Conservation (phyloP, 2,888 invertebrate species). For the Disparrhopalites patrizii region DNA sequence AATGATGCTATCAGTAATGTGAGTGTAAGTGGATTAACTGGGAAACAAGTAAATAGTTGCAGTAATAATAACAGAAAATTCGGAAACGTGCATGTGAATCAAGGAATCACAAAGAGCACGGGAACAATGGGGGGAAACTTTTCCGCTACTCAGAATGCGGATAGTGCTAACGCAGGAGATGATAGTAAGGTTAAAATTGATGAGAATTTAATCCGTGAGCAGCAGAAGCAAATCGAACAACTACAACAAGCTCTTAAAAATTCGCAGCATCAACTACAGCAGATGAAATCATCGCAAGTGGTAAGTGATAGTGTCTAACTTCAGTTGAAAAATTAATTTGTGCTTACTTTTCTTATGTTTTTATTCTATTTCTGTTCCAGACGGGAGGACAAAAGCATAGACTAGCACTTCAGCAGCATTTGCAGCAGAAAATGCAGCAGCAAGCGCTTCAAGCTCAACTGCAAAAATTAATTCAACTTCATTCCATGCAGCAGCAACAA, state of each 20-base stretch:
- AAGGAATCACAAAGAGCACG: constrained; percentile 13
- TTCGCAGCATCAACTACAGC: constrained; percentile 70
- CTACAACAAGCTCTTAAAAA: constrained; percentile 74
- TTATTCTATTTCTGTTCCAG: constrained; percentile 15
- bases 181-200: constrained; percentile 49
- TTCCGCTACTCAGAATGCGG: constrained; percentile 3
- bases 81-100: constrained; percentile 6
- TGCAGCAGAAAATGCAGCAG: constrained; percentile 68
- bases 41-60: not conserved
- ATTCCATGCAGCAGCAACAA: constrained; percentile 52
- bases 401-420: constrained; percentile 60
- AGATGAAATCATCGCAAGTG: constrained; percentile 39
- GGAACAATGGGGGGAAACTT: constrained; percentile 5
- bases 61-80: constrained; percentile 4
- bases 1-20: not conserved
- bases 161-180: not conserved
- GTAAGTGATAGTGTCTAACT: too few relatives aligned
- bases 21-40: not conserved
- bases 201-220: constrained; percentile 76
- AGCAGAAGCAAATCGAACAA: constrained; percentile 81
- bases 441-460: constrained; percentile 53
- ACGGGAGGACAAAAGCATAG: constrained; percentile 44
- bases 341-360: not conserved
- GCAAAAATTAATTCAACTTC: constrained; percentile 52
- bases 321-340: too few relatives aligned